Percentiles rank a stretch among this genome's conserved stretches.
Conservation (phyloP, 1,140 invertebrate genomes). For the Drosophila kohkoa region DNA sequence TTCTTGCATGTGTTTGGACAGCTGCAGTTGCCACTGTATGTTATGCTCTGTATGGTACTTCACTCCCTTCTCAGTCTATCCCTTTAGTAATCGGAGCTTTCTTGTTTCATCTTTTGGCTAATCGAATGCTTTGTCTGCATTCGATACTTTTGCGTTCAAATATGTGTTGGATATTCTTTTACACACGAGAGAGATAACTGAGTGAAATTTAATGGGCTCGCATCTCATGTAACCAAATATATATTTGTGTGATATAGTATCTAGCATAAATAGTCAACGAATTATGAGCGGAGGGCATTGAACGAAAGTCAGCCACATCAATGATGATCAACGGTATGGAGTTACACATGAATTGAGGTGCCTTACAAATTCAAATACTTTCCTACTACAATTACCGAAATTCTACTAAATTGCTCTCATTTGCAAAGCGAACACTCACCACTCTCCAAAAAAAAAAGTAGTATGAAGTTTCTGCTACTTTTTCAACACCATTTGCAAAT, state of each 20-base stretch:
- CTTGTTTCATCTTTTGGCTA: slow-evolving; percentile 44
- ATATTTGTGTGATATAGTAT: slow-evolving; percentile 44
- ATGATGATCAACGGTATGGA: slow-evolving; percentile 12
- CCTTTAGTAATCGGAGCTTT: slow-evolving; percentile 56
- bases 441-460: slow-evolving; percentile 4
- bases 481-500: slow-evolving; percentile 16
- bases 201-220: slow-evolving; percentile 40
- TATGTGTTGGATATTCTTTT: slow-evolving; percentile 34
- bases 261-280: slow-evolving; percentile 41
- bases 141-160: slow-evolving; percentile 47
- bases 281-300: slow-evolving; percentile 17
- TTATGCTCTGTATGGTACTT: slow-evolving; percentile 15
- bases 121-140: slow-evolving; percentile 72
- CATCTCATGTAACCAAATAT: slow-evolving; percentile 58
- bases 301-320: slow-evolving; percentile 4
- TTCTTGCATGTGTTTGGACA: slow-evolving; percentile 64
- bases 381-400: slow-evolving; percentile 41
- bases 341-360: slow-evolving; percentile 23
- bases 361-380: background rate
- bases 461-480: slow-evolving; percentile 21
- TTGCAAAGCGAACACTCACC: background rate
- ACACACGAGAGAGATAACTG: slow-evolving; percentile 19
- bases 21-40: slow-evolving; percentile 58
- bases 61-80: background rate
- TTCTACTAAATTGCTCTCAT: slow-evolving; percentile 35